Evolutionary conservation across 2,888 invertebrate species (phyloP).

Genomic region (Polia nebulosa): DNA sequence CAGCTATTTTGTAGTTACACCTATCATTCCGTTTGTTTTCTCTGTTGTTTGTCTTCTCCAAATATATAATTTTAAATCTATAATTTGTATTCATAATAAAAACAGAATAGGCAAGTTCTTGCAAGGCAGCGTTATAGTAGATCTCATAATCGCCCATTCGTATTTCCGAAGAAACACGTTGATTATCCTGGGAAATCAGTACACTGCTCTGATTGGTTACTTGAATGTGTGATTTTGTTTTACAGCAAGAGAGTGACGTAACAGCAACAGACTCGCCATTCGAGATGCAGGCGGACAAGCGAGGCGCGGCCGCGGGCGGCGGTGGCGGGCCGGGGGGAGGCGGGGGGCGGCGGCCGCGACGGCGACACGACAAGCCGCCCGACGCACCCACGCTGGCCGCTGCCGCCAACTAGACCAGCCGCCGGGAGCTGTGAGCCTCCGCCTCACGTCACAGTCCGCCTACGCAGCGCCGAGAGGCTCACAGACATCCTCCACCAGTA

Average conservation of each 20-base stretch:
- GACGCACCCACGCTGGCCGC: constrained; percentile 75
- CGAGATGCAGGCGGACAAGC: constrained; percentile 91
- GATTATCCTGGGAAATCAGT: neutral
- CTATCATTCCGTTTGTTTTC: too few species aligned
- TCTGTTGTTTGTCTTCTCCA: too few species aligned
- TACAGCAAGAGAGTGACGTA: constrained; percentile 85
- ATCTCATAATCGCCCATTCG: neutral
- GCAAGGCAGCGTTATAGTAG: too few species aligned
- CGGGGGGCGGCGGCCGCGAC: constrained; percentile 84
- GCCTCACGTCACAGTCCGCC: neutral
- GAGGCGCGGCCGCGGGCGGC: constrained; percentile 88
- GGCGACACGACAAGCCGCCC: constrained; percentile 84
- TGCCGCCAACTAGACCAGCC: constrained; percentile 75
- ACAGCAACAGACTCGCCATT: constrained; percentile 90
- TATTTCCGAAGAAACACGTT: neutral
- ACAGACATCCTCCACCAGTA: constrained; percentile 31
- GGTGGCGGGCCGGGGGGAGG: constrained; percentile 85
- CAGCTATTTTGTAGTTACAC: too few species aligned
- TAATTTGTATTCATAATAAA: too few species aligned
- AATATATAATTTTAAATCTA: too few species aligned
- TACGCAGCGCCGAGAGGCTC: neutral
- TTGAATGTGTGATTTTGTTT: neutral
- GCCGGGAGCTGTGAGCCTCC: constrained; percentile 64
- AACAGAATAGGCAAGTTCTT: too few species aligned
- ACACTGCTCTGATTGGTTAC: neutral